Evolutionary conservation across 2,888 invertebrate species (phyloP).

Genomic region (Pristionchus japonicus): DNA sequence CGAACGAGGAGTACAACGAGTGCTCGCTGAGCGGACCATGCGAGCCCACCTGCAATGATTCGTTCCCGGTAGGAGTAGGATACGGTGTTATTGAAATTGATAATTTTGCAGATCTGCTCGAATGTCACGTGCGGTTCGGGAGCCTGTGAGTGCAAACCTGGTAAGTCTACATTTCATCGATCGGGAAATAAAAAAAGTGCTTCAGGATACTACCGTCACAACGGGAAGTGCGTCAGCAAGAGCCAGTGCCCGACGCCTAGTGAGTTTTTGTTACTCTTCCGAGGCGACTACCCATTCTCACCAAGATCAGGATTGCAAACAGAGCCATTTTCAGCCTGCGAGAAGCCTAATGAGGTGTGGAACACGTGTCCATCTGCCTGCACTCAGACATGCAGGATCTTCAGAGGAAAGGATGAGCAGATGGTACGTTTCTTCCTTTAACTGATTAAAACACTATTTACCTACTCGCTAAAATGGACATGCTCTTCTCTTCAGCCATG

Average conservation of each 20-base stretch:
- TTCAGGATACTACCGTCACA: constrained; percentile 26
- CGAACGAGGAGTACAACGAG: constrained; percentile 42
- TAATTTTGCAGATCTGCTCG: constrained; percentile 14
- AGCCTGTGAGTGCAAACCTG: constrained; percentile 26
- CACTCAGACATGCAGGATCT: constrained; percentile 17
- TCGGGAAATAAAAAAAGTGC: not conserved
- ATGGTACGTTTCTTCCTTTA: not conserved
- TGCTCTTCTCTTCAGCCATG: no score
- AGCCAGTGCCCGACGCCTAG: not conserved
- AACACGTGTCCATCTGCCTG: constrained; percentile 6
- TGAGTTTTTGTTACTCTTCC: not conserved
- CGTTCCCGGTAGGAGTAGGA: not conserved
- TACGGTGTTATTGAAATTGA: no score
- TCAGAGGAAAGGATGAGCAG: constrained; percentile 27
- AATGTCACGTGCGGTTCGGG: not conserved
- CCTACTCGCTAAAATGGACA: no score
- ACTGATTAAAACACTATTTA: not conserved
- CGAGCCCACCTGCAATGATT: constrained; percentile 13
- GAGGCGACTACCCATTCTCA: no score
- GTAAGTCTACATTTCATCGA: not conserved
- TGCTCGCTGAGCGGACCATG: constrained; percentile 22
- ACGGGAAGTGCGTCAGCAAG: constrained; percentile 13
- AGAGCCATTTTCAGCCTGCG: constrained; percentile 16
- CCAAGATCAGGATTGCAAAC: no score
- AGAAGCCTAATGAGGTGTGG: constrained; percentile 37